These are phyloP conservation scores for Karalla daura DNA, from an alignment of 2,797 vertebrate species.

Conservation along the genomic window DNA sequence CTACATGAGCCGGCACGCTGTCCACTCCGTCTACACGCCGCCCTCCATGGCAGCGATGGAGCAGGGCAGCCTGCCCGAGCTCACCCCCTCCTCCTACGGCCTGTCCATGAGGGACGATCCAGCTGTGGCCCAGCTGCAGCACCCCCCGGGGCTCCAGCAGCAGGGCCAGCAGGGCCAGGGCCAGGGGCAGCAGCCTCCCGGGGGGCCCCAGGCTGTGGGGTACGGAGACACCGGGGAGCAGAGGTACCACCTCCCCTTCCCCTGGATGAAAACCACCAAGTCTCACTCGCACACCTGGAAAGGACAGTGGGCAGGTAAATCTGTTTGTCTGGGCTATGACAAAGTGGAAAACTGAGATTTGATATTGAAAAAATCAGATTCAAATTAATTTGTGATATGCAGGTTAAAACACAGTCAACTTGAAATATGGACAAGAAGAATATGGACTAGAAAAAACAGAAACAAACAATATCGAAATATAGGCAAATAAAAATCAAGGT, in stretches of 20 bases:
- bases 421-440: too few species aligned
- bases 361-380: too few species aligned
- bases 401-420: too few species aligned
- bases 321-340: too few species aligned
- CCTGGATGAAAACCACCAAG: conserved; percentile 99
- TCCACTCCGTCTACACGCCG: conserved; percentile 86
- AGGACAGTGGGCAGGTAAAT: conserved; percentile 95
- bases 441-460: too few species aligned
- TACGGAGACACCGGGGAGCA: conserved; percentile 87
- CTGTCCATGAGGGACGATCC: conserved; percentile 90
- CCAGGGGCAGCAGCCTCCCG: conserved; percentile 77
- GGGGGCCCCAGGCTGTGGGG: conserved; percentile 78
- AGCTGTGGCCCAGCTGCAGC: conserved; percentile 86
- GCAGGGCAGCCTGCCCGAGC: conserved; percentile 88
- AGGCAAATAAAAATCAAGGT: too few species aligned
- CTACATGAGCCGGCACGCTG: conserved; percentile 93
- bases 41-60: conserved; percentile 86
- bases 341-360: background rate
- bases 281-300: conserved; percentile 94
- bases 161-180: too few species aligned
- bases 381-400: too few species aligned
- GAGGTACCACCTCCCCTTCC: conserved; percentile 91
- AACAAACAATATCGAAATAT: too few species aligned
- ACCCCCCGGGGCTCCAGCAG: conserved; percentile 83
- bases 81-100: conserved; percentile 87